Base-by-base conservation (phyloP, 2,888 invertebrate genomes). In the Drosophila niveifrons region DNA sequence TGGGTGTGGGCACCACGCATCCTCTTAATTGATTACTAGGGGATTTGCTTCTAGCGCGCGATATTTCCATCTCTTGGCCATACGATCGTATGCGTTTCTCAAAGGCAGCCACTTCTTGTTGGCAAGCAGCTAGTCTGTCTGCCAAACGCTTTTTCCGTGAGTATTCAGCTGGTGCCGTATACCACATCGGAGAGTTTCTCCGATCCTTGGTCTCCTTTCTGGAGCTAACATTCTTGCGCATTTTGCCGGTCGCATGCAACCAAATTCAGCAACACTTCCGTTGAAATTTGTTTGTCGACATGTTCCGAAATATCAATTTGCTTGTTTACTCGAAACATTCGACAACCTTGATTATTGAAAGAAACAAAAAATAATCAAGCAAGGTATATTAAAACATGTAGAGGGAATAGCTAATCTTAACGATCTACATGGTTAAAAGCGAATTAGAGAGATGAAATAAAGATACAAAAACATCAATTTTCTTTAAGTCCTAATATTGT, bases 221-320 rank as follows among this genome's bases (percentile, higher is more conserved):
- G 41, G 28, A 6, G 34, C 15, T 59, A 31, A 29, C 72, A 82
- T 65, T 64, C 64, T 51, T 65, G 23, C 48, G 57, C 53, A 68
- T 81, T 72, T 58, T 55, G 46, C 44, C 62, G 41, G 23, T 43
- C 50, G 31, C 43, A 41, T 58, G 52, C 62, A 70, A 72, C 56
- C 59, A 36, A 77, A 69, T 87, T 89, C 41, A 72, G 78, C 69
- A 89, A 84, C 70, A 51, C 64, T 89, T 84, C 69, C 82, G 75
- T 56, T 68, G 31, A 65, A 87, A 68, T 65, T 84, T 62, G 44
- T 55, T 66, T 69, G 53, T 36, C 53, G 31, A 47, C 84, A 87
- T 77, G 18, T 62, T 89, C 55, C 48, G 13, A 61, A 77, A 78
- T 50, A 67, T 68, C 13, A 44, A 44, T 41, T 31, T 31, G 36